Evolutionary conservation across 2,888 invertebrate species (phyloP).

Genomic region (Leptinotarsa juncta): DNA sequence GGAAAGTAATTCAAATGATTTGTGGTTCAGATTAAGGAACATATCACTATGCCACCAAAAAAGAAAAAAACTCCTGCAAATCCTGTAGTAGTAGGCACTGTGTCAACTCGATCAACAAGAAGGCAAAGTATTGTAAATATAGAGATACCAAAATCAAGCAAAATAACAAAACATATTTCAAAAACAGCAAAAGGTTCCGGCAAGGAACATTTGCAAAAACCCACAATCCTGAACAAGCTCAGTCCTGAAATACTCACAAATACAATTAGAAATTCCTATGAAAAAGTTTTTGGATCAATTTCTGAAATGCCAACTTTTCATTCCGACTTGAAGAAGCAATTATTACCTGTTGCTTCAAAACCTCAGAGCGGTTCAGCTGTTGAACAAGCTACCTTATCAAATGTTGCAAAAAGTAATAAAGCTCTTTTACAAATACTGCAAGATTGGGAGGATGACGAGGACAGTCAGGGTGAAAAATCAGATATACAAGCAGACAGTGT

Average conservation of each 20-base stretch:
- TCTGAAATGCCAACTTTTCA: slow-evolving; percentile 5
- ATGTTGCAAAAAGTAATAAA: slow-evolving; percentile 36
- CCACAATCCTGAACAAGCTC: slow-evolving; percentile 9
- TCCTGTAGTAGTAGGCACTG: slow-evolving; percentile 53
- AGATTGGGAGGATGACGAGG: slow-evolving; percentile 54
- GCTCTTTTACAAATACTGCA: slow-evolving; percentile 38
- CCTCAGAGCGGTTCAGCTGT: not conserved
- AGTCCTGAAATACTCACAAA: slow-evolving; percentile 22
- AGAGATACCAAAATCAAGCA: slow-evolving; percentile 46
- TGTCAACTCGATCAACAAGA: slow-evolving; percentile 54
- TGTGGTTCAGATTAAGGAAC: not conserved
- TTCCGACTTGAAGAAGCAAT: not conserved
- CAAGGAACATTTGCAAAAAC: slow-evolving; percentile 11
- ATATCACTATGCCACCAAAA: slow-evolving; percentile 53
- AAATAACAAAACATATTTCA: slow-evolving; percentile 28
- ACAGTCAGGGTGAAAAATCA: slow-evolving; percentile 41
- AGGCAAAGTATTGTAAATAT: slow-evolving; percentile 54
- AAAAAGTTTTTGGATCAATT: slow-evolving; percentile 24
- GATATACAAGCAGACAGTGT: slow-evolving; percentile 4
- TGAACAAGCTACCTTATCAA: slow-evolving; percentile 1
- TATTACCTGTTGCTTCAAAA: not conserved
- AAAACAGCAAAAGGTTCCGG: slow-evolving; percentile 13
- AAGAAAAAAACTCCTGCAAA: slow-evolving; percentile 48
- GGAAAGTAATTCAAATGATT: not conserved
- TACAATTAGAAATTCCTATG: slow-evolving; percentile 35